Conservation (phyloP, 2,797 vertebrate species). For the Bryconaethiops microstoma region DNA sequence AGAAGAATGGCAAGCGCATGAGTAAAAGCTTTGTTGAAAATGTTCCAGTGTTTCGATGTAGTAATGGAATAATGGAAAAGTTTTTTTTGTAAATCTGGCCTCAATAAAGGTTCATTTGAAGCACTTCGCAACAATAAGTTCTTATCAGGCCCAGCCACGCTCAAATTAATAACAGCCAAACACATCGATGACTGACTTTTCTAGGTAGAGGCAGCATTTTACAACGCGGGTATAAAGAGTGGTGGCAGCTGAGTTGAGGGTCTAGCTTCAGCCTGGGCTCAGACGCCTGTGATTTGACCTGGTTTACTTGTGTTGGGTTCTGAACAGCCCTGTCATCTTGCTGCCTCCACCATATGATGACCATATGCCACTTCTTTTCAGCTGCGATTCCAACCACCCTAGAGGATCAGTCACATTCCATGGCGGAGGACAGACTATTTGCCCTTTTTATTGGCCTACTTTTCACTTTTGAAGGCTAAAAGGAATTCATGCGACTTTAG, state of each 20-base stretch:
- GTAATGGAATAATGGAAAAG: constrained; percentile 43
- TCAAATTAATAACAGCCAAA: constrained; percentile 20
- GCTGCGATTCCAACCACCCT: constrained; percentile 49
- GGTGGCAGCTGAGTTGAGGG: constrained; percentile 28
- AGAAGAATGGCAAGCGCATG: constrained; percentile 32
- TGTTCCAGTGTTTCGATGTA: constrained; percentile 45
- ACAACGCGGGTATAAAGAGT: constrained; percentile 13
- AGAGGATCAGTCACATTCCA: constrained; percentile 46
- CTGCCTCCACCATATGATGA: constrained; percentile 58
- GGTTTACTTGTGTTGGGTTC: constrained; percentile 57
- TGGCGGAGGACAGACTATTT: constrained; percentile 32
- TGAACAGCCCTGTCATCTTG: constrained; percentile 52
- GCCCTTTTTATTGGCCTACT: constrained; percentile 50
- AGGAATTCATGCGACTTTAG: constrained; percentile 7
- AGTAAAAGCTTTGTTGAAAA: constrained; percentile 57
- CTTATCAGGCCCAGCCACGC: constrained; percentile 19
- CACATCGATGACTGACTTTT: constrained; percentile 13
- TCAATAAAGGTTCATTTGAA: constrained; percentile 36
- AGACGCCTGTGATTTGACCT: constrained; percentile 57
- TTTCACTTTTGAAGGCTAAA: constrained; percentile 39
- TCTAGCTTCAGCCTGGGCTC: constrained; percentile 24
- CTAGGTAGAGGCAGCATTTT: neutral
- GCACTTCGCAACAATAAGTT: constrained; percentile 28
- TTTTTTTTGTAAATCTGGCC: constrained; percentile 37
- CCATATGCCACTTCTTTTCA: constrained; percentile 60